These are phyloP conservation scores for Dendrolimus houi DNA, from an alignment of 2,888 invertebrate genomes.

Conservation along the genomic window DNA sequence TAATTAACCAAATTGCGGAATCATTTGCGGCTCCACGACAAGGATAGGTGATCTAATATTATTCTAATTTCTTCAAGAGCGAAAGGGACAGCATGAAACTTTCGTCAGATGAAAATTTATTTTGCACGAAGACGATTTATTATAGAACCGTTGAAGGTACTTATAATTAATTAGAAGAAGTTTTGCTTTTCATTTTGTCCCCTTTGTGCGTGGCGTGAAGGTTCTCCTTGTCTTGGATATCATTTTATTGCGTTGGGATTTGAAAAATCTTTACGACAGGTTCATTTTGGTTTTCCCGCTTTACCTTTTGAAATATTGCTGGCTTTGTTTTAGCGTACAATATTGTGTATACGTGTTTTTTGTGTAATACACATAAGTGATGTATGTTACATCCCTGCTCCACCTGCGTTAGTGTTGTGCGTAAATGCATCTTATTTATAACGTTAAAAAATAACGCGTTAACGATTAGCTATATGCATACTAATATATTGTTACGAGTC, in stretches of 20 bases:
- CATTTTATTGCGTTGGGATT: conserved; percentile 36
- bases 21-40: conserved; percentile 68
- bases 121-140: conserved; percentile 73
- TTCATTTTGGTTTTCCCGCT: background rate
- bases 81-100: conserved; percentile 41
- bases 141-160: conserved; percentile 74
- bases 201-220: conserved; percentile 37
- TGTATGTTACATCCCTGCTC: background rate
- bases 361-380: background rate
- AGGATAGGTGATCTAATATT: conserved; percentile 67
- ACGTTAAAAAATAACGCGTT: no score
- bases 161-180: conserved; percentile 69
- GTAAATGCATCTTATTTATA: no score
- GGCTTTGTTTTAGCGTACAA: background rate
- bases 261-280: background rate
- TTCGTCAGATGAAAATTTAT: conserved; percentile 44
- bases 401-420: no score
- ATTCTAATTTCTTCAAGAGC: conserved; percentile 48
- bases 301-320: background rate
- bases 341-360: background rate
- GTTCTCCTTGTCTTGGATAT: conserved; percentile 42
- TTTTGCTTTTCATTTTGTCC: conserved; percentile 59
- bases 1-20: conserved; percentile 72
- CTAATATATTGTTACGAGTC: no score
- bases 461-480: no score